Evolutionary conservation across 1,140 invertebrate genomes (phyloP).

Genomic region (Laodelphax striatellus): DNA sequence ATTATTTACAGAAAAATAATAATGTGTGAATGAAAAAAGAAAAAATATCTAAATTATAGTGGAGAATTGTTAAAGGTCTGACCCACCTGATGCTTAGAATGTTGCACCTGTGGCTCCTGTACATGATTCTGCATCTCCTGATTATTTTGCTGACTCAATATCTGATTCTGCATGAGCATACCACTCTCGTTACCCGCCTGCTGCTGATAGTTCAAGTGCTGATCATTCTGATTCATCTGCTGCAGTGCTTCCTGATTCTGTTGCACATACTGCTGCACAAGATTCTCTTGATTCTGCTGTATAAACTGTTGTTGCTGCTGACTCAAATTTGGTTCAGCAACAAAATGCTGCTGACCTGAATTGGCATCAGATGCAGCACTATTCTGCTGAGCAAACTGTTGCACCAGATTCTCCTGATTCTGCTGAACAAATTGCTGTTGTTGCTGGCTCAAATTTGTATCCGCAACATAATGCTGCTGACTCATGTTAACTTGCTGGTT

Average conservation of each 20-base stretch:
- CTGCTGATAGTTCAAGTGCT: slow-evolving; percentile 26
- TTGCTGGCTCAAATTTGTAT: slow-evolving; percentile 27
- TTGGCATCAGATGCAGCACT: slow-evolving; percentile 18
- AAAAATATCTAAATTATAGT: no score
- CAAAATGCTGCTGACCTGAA: slow-evolving; percentile 16
- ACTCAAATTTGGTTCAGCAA: slow-evolving; percentile 26
- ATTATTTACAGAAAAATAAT: no score
- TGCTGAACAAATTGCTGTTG: slow-evolving; percentile 29
- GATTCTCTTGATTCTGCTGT: slow-evolving; percentile 35
- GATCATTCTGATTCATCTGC: slow-evolving; percentile 16
- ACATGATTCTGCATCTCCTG: slow-evolving; percentile 5
- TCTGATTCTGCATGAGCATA: neutral
- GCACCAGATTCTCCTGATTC: slow-evolving; percentile 30
- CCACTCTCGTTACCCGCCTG: slow-evolving; percentile 22
- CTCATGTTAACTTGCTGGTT: slow-evolving; percentile 25
- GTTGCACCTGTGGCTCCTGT: slow-evolving; percentile 11
- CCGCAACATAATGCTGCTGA: slow-evolving; percentile 5
- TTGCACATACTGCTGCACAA: slow-evolving; percentile 20
- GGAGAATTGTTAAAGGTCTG: no score
- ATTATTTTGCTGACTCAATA: slow-evolving; percentile 2
- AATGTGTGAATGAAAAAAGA: no score
- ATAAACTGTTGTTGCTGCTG: slow-evolving; percentile 22
- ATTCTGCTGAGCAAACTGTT: slow-evolving; percentile 18
- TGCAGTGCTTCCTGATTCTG: slow-evolving; percentile 16
- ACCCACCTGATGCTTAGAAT: slow-evolving; percentile 3